A percentile compares a stretch with the other conserved stretches of the same genome.
Evolutionary conservation across 2,888 invertebrate species (phyloP).

Genomic region (Nephrotoma appendiculata): DNA sequence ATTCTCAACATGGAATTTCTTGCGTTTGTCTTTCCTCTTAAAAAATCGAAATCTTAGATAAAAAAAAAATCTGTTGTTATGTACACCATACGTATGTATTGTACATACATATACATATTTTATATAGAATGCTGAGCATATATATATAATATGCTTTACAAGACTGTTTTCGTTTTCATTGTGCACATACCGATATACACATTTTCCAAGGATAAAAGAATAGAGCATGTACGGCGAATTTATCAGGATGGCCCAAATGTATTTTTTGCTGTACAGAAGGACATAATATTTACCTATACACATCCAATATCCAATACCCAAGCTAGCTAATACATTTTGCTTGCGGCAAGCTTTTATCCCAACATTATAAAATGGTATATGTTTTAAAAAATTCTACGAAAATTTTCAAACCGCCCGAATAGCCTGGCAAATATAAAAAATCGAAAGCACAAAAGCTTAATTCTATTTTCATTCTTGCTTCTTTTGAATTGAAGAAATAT

Average conservation of each 20-base stretch:
- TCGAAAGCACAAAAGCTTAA: not conserved
- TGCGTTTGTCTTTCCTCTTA: not conserved
- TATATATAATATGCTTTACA: not conserved
- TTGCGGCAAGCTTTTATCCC: not conserved
- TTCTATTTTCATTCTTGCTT: not conserved
- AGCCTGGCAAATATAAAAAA: not conserved
- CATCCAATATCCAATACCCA: not conserved
- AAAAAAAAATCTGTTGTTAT: not conserved
- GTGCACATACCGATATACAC: not conserved
- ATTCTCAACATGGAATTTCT: not conserved
- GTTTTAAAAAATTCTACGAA: not conserved
- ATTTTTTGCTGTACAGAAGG: not conserved
- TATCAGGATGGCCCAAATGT: not conserved
- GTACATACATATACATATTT: not conserved
- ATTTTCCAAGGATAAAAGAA: not conserved
- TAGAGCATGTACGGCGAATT: not conserved
- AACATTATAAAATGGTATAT: not conserved
- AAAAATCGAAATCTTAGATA: not conserved
- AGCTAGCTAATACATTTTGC: not conserved
- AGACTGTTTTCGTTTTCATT: not conserved
- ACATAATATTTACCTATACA: not conserved
- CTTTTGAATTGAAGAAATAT: not conserved
- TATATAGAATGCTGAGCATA: not conserved
- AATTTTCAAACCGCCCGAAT: not conserved
- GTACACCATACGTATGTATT: not conserved